phyloP scores from a whole-genome alignment of 2,113 vertebrate genomes.

The Uria aalge region DNA sequence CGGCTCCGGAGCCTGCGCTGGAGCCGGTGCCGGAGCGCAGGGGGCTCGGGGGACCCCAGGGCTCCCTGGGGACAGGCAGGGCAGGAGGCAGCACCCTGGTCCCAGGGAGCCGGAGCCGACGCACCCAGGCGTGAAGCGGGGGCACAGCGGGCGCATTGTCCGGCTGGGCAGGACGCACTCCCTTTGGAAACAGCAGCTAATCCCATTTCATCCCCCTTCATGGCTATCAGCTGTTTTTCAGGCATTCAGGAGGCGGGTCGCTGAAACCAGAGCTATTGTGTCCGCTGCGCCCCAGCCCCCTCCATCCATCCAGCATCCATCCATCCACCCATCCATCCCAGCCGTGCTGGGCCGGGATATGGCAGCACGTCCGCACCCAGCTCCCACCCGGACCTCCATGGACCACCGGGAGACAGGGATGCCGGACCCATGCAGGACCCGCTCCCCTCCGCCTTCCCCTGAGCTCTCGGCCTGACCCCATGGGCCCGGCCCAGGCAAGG shows the following conservation, averaged over 20 bases:
- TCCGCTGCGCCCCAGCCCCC: neutral
- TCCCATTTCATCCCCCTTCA: constrained; percentile 67
- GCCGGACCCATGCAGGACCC: accelerated
- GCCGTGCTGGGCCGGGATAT: neutral
- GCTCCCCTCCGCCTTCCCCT: accelerated
- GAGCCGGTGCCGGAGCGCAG: neutral
- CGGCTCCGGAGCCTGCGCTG: accelerated
- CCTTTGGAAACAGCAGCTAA: constrained; percentile 57
- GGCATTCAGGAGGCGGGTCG: constrained; percentile 48
- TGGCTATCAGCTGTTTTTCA: constrained; percentile 72
- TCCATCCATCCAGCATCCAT: neutral
- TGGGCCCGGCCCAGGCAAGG: neutral
- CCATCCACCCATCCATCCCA: neutral
- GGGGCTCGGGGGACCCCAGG: neutral
- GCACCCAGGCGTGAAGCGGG: neutral
- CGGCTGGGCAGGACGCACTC: neutral
- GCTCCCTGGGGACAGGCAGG: neutral
- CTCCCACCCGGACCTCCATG: neutral
- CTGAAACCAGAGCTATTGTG: constrained; percentile 55
- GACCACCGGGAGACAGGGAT: neutral
- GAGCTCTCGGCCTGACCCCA: neutral
- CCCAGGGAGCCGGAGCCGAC: neutral
- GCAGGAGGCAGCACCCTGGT: neutral
- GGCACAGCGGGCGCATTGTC: neutral
- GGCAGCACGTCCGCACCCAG: accelerated